phyloP scores from a whole-genome alignment of 1,140 invertebrate genomes.

The Neoseiulus cucumeris region DNA sequence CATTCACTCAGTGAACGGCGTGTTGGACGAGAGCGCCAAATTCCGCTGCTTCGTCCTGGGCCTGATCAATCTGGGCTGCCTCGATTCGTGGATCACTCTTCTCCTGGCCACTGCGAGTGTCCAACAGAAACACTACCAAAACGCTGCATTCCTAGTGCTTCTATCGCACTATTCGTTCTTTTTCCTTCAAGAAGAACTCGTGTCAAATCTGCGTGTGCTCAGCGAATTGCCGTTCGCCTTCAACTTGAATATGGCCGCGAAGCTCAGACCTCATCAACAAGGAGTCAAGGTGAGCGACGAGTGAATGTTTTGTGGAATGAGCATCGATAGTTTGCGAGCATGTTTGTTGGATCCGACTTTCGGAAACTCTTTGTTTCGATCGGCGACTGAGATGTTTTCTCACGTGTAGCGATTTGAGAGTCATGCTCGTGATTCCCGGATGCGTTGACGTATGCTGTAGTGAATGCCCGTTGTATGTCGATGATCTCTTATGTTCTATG shows the following conservation, averaged over 20 bases:
- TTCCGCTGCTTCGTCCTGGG: constrained; percentile 8
- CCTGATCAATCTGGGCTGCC: constrained; percentile 1
- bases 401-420: no score
- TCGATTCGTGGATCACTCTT: constrained; percentile 5
- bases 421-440: no score
- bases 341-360: background rate
- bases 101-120: background rate
- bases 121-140: constrained; percentile 6
- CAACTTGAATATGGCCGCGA: constrained; percentile 7
- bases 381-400: no score
- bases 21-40: background rate
- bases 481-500: no score
- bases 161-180: constrained; percentile 6
- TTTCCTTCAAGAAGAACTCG: constrained; percentile 4
- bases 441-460: no score
- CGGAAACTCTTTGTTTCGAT: no score
- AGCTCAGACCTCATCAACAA: constrained; percentile 5
- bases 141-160: background rate
- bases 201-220: constrained; percentile 6
- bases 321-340: background rate
- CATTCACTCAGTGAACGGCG: background rate
- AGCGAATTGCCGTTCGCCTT: constrained; percentile 9
- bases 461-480: no score
- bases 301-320: background rate
- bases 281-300: background rate